Evolutionary conservation across 2,797 vertebrate genomes (phyloP), one percentile per base, ranked within the genome.

Genomic region (Syncerus caffer): DNA sequence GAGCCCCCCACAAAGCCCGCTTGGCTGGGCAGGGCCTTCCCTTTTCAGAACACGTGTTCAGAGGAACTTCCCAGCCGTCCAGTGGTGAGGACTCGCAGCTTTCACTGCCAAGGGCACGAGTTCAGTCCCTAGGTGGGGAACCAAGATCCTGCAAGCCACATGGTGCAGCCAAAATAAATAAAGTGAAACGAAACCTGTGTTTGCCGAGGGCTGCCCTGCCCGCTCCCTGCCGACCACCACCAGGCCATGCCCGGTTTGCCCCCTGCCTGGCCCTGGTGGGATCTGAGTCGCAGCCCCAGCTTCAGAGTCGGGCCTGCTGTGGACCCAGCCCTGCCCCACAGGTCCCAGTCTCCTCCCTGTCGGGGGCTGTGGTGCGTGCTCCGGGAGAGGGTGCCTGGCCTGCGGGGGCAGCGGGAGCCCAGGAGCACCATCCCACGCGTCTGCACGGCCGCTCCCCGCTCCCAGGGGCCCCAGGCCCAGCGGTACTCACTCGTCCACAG

Each of bases 401-500:
- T 8, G 23, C 4, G 1, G 82, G 53, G 14, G 14, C 9, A 58
- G 23, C 15, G 17, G 55, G 82, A 58, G 16, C 25, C 82, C 25
- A 12, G 38, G 58, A 29, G 25, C 38, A 7, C n/a, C 4, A 0
- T 51, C 78, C 34, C 25, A 27, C 6, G 0, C 1, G 3, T 27
- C 55, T 42, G 55, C 34, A 38, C 0, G 1, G 82, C 55, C 3
- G 3, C 10, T 21, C 10, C 64, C 4, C 3, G 0, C 55, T 16
- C n/a, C 79, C 0, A 4, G 38, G 0, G 0, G 14, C 31, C 5
- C 0, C 1, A 0, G 64, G 14, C 1, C 2, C 0, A 3, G 0
- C 3, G 8, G 10, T 1, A 99, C 99, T 99, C 96, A 99, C 99
- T 99, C 99, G 1, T 99, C 98, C 0, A 99, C 99, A 6, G 99